Percentiles rank a stretch among this genome's conserved stretches.
Evolutionary conservation across 2,797 vertebrate genomes (phyloP).

Genomic region (Mus spretus): DNA sequence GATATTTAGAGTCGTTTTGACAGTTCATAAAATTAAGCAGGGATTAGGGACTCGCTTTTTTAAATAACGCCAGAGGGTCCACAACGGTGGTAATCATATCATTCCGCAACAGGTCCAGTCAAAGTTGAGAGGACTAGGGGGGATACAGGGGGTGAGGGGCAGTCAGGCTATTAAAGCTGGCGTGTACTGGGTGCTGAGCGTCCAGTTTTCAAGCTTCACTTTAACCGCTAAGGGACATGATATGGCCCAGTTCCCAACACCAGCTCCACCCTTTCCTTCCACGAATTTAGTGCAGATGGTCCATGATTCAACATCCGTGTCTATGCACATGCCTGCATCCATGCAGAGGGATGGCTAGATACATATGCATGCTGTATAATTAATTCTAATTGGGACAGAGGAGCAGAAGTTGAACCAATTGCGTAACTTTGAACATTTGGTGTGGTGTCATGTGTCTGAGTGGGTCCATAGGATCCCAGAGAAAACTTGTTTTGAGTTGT

Average conservation of each 20-base stretch:
- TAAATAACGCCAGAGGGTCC: slow-evolving; percentile 87
- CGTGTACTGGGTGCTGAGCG: slow-evolving; percentile 57
- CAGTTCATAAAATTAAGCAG: slow-evolving; percentile 91
- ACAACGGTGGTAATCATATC: slow-evolving; percentile 81
- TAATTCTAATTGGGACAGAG: slow-evolving; percentile 76
- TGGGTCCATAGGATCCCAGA: not conserved
- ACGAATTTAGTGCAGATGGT: slow-evolving; percentile 43
- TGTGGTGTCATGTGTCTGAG: slow-evolving; percentile 47
- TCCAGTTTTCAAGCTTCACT: slow-evolving; percentile 69
- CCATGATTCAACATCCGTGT: not conserved
- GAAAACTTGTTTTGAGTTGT: not conserved
- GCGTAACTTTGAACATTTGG: slow-evolving; percentile 70
- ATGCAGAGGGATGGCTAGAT: slow-evolving; percentile 60
- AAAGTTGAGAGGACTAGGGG: slow-evolving; percentile 67
- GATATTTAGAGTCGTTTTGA: slow-evolving; percentile 91
- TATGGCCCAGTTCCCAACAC: not conserved
- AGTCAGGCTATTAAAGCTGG: slow-evolving; percentile 79
- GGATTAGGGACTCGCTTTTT: slow-evolving; percentile 89
- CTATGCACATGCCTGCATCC: not conserved
- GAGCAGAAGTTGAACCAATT: slow-evolving; percentile 62
- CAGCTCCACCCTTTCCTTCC: not conserved
- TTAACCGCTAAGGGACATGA: slow-evolving; percentile 59
- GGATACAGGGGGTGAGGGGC: slow-evolving; percentile 72
- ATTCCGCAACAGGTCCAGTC: slow-evolving; percentile 87
- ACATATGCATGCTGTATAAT: slow-evolving; percentile 71